Conservation (phyloP, 2,888 invertebrate species). For the Automeris io region DNA sequence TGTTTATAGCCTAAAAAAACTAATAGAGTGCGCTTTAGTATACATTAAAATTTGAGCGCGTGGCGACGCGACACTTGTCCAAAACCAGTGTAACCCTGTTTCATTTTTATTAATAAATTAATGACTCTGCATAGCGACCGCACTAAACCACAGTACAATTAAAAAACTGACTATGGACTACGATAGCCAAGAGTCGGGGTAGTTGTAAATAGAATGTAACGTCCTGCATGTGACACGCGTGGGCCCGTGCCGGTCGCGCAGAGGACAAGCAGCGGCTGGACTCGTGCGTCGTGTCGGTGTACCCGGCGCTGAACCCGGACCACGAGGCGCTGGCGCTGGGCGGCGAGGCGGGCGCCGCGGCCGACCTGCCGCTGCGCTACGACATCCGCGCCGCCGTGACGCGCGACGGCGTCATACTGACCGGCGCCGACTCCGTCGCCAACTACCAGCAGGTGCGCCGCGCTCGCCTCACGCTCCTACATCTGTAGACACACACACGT, state of each 20-base stretch:
- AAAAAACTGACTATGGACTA: too few relatives aligned
- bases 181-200: too few relatives aligned
- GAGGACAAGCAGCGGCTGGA: constrained; percentile 83
- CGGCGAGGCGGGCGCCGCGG: constrained; percentile 77
- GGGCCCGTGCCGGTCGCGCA: constrained; percentile 17
- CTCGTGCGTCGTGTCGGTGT: constrained; percentile 95
- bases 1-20: too few relatives aligned
- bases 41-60: too few relatives aligned
- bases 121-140: too few relatives aligned
- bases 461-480: neutral
- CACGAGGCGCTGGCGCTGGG: constrained; percentile 93
- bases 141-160: too few relatives aligned
- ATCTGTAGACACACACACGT: neutral
- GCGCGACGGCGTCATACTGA: constrained; percentile 90
- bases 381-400: constrained; percentile 91
- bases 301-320: constrained; percentile 96
- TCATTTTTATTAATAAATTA: too few relatives aligned
- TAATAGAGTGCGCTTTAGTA: too few relatives aligned
- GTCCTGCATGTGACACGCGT: too few relatives aligned
- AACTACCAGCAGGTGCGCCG: constrained; percentile 86
- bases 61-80: too few relatives aligned
- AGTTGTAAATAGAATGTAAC: too few relatives aligned
- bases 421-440: constrained; percentile 86
- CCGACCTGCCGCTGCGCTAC: constrained; percentile 79
- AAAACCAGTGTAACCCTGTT: too few relatives aligned